Evolutionary conservation across 1,140 invertebrate genomes (phyloP), one percentile per base, ranked within the genome.

Genomic region (Drosophila parabipectinata): DNA sequence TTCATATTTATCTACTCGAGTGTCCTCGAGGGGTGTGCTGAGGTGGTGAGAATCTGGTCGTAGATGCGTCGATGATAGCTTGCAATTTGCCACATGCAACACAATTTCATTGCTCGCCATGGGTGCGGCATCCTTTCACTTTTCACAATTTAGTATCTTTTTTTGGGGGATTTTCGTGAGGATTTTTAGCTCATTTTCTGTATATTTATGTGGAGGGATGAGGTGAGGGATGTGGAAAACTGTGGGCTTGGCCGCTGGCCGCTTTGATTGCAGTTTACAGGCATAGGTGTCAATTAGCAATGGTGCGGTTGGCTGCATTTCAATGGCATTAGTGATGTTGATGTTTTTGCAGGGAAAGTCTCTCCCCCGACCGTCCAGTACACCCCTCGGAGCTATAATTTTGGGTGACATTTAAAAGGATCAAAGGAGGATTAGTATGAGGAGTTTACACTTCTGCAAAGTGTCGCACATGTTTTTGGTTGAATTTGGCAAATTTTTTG

Each of bases 281-380:
- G 34, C 66, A 69, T 69, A 89, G 76, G 83, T 88, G 83, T 89
- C 83, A 88, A 88, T 88, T 88, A 88, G 82, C 71, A 68, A 87
- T 66, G 82, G 83, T 87, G 83, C 83, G 83, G 83, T 87, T 79
- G 75, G 79, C 15, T 88, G 82, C 60, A 54, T 82, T 79, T 87
- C 72, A 77, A 87, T 85, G 78, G 47, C 30, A 58, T 59, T 58
- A 67, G 39, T 34, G 34, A 12, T 37, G 72, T 72, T 62, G 73
- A 57, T 81, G 50, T 82, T 68, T 72, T 81, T 37, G 45, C 57
- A 64, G 28, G 3, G 10, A 1, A 1, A 9, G 12, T 37, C 48
- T 56, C 37, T 39, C 45, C 30, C 32, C 34, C 48, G n/a, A 32
- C 37, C 41, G 34, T 39, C 21, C 9, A 10, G 15, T 12, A 14